Evolutionary conservation across 2,888 invertebrate species (phyloP).

Genomic region (Cosmopolites sordidus): DNA sequence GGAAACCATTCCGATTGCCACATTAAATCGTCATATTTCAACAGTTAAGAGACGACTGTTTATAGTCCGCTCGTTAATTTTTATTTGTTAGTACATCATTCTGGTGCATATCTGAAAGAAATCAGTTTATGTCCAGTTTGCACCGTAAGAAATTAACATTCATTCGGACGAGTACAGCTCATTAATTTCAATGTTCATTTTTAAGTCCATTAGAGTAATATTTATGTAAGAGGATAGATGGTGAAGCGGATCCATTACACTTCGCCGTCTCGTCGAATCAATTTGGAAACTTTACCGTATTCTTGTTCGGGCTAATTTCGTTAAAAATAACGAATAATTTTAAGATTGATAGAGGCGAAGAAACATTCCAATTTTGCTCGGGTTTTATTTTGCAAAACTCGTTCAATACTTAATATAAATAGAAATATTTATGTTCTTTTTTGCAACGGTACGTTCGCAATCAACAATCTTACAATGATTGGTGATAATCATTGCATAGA

Average conservation of each 20-base stretch:
- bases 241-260: conserved; percentile 12
- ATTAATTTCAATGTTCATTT: conserved; percentile 19
- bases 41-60: conserved; percentile 1
- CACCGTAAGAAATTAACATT: conserved; percentile 12
- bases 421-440: no score
- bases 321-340: no score
- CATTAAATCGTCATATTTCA: conserved; percentile 1
- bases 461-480: no score
- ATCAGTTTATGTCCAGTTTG: conserved; percentile 15
- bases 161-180: conserved; percentile 6
- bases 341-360: no score
- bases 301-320: no score
- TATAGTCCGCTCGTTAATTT: background rate
- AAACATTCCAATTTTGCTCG: no score
- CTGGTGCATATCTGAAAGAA: background rate
- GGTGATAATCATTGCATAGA: no score
- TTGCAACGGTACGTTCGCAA: no score
- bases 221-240: conserved; percentile 11
- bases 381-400: no score
- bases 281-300: no score
- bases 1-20: no score
- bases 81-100: conserved; percentile 9
- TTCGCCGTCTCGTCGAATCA: conserved; percentile 6
- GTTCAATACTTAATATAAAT: no score
- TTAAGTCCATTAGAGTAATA: conserved; percentile 20